Conservation (phyloP, 2,888 invertebrate genomes). For the Monoplex corrugatus region DNA sequence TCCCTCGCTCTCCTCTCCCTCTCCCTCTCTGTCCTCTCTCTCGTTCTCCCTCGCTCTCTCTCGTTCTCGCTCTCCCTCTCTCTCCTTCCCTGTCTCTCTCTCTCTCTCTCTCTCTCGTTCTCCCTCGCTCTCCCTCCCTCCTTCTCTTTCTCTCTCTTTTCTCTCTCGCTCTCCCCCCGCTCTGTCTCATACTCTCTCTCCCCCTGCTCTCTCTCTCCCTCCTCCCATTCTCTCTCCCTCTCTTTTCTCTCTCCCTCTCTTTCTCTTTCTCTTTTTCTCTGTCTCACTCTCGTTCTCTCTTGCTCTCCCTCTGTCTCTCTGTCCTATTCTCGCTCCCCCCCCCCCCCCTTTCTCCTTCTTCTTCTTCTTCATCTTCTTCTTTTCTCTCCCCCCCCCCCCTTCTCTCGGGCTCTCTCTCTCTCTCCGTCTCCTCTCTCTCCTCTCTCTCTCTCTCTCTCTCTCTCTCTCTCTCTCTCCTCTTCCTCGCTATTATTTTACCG, state of each 20-base stretch:
- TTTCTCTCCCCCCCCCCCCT: neutral
- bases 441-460: constrained; percentile 6
- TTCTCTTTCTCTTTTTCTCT: neutral
- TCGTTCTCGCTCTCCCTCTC: constrained; percentile 3
- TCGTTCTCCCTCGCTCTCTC: neutral
- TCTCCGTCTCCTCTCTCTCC: constrained; percentile 4
- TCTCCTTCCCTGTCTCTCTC: neutral
- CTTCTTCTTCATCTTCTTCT: neutral
- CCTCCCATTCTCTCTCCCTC: neutral
- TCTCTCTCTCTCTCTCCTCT: too few relatives aligned
- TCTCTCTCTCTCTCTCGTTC: neutral
- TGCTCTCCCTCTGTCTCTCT: neutral
- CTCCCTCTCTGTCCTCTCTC: neutral
- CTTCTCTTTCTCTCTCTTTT: too few relatives aligned
- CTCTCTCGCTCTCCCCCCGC: too few relatives aligned
- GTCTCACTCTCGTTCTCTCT: constrained; percentile 20
- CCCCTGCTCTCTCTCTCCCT: too few relatives aligned
- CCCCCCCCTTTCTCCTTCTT: constrained; percentile 5
- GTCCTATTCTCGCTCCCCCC: neutral
- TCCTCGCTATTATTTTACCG: too few relatives aligned
- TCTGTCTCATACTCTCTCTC: too few relatives aligned
- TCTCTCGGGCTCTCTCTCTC: constrained; percentile 3
- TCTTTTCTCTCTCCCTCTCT: constrained; percentile 23
- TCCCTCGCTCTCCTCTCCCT: constrained; percentile 19
- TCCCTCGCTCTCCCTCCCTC: too few relatives aligned